phyloP scores from a whole-genome alignment of 2,888 invertebrate genomes.

The Leucophora obtusa region DNA sequence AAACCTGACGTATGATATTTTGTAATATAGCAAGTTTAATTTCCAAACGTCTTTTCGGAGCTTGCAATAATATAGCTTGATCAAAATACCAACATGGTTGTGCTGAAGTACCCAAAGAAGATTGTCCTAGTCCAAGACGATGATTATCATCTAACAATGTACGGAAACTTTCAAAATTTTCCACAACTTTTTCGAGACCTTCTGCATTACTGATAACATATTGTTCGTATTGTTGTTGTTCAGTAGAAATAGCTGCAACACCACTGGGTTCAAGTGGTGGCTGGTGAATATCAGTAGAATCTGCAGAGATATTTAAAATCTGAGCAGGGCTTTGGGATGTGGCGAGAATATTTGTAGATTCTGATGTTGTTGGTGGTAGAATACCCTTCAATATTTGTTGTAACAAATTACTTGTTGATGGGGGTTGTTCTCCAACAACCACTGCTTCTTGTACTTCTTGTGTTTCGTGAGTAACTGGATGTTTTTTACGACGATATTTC shows the following conservation, averaged over 20 bases:
- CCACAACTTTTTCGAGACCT: constrained; percentile 44
- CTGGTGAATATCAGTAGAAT: not conserved
- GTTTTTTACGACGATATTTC: constrained; percentile 12
- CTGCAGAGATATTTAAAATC: constrained; percentile 5
- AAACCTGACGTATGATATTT: constrained; percentile 65
- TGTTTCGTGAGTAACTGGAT: not conserved
- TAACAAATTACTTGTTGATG: not conserved
- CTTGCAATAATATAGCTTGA: constrained; percentile 46
- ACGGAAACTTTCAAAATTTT: constrained; percentile 56
- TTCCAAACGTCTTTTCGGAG: constrained; percentile 51
- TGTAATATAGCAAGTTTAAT: constrained; percentile 66
- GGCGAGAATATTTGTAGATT: not conserved
- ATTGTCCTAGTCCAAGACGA: constrained; percentile 10
- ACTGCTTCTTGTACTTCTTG: not conserved
- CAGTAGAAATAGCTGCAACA: constrained; percentile 2
- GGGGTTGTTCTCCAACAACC: not conserved
- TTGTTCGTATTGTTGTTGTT: constrained; percentile 52
- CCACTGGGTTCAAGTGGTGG: not conserved
- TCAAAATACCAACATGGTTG: constrained; percentile 43
- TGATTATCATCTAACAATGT: constrained; percentile 29
- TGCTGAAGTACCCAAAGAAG: not conserved
- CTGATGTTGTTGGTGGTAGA: constrained; percentile 8
- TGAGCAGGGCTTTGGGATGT: not conserved
- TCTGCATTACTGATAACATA: constrained; percentile 61
- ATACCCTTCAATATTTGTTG: constrained; percentile 40